Base-by-base conservation (phyloP, 2,888 invertebrate genomes). In the Ichneumon xanthorius region DNA sequence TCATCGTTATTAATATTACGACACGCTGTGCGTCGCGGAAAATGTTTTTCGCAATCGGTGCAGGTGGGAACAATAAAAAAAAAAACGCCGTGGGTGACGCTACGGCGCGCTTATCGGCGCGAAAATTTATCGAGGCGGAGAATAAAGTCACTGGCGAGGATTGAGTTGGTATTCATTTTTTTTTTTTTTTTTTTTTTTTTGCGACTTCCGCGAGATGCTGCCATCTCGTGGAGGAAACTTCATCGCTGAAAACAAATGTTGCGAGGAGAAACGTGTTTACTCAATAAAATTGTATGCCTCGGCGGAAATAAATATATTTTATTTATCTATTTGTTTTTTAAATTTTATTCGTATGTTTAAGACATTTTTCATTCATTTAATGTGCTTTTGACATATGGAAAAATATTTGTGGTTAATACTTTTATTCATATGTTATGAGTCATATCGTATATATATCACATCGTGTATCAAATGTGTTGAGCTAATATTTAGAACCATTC, bases 1-100 rank as follows among this genome's bases (percentile, higher is more conserved):
- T 30, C 72, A 55, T 53, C 63, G 72, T 73, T 75, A 33, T 80
- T 73, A 68, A 19, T 58, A 55, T 58, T 26, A 50, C 53, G 53
- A 30, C 40, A 53, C 58, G 26, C 14, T 58, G 4, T 11, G 22
- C 58, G 14, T 26, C 22, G 26, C 58, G 58, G 58, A 14, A 58
- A 19, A 22, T 4, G 58, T 26, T 58, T 58, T 22, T 58, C 58
- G 58, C 58, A 58, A 58, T 58, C 58, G 26, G 58, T 22, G 14
- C 45, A 9, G 58, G 26, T 22, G 26, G 19, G 26, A 58, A 22
- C 26, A 14, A 58, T 58, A 14, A 22, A 58, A 58, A 22, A 55
- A 11, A 14, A 22, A 58, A 26, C 26, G 26, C 26, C 26, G 26
- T 5, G 26, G 26, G 26, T 22, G 58, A 58, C 26, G 22, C 26